Evolutionary conservation across 2,888 invertebrate species (phyloP), one percentile per base, ranked within the genome.

Genomic region (Heliconius sara): DNA sequence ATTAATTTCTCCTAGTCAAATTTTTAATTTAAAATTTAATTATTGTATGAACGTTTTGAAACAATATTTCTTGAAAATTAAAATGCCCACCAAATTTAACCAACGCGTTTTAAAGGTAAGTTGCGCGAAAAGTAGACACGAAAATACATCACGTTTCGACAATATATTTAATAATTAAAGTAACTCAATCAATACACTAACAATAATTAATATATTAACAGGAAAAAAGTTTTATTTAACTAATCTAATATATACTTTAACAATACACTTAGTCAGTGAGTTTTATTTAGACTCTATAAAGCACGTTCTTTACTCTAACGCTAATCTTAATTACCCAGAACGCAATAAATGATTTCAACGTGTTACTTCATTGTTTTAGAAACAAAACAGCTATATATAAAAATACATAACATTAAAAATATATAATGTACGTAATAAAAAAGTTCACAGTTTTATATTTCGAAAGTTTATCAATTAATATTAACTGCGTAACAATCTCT

Each of bases 291-390:
- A 22, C 10, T 22, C 12, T 30, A 22, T 72, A 72, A 57, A 57
- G 22, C 30, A 72, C 30, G 10, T 57, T 52, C 52, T 30, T n/a
- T n/a, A 22, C 27, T 22, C 10, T 27, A 72, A 30, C 52, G 72
- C 30, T 57, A 57, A 52, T 30, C 30, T 30, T 30, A 72, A 72
- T 72, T 57, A 72, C 12, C 10, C 72, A 13, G 52, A 52, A 72
- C 72, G 72, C 72, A 72, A 57, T 72, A 72, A 52, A 13, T 57
- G 22, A 4, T 22, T 27, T 57, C 13, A 52, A 57, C 52, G 22
- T 22, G 72, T 13, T 72, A 19, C 22, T 22, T 22, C 57, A 68
- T 68, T 68, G 67, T 68, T 68, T 68, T 39, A 39, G n/a, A 67
- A 67, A 67, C 22, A 67, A 67, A 68, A 34, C 34, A 68, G 52